Base-by-base conservation (phyloP, 2,888 invertebrate genomes). In the Nephrocerus scutellatus region DNA sequence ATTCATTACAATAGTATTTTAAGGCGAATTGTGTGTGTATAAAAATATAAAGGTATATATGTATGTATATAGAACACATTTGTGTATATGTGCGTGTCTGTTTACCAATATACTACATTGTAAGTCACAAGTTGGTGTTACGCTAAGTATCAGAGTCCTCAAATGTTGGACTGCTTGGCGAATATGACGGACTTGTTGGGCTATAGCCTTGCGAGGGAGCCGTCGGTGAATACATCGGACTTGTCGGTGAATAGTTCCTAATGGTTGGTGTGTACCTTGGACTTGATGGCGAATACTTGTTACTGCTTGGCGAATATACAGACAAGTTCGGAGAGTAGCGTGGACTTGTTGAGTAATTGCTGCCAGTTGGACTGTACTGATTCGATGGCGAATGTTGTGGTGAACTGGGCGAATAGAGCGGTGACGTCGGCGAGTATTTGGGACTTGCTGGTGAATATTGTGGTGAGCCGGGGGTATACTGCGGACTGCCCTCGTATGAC, bases 391-490 rank as follows among this genome's bases (percentile, higher is more conserved):
- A 78, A 40, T 66, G 66, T 2, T 84, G 84, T 4, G 90, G 91
- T 6, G 83, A 83, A 1, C 84, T 82, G 1, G 91, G 88, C 1
- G 87, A 87, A 56, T 88, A 88, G 46, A 79, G 77, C 3, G 86
- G 88, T 6, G 82, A 83, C 1, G 84, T 81, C 2, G 87, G 85
- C 0, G 87, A 85, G 53, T 79, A 82, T 54, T 84, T 74, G 38
- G 90, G 85, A 14, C 63, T 84, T 0, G 85, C 82, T 3, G 90
- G 90, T 3, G 85, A 81, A 65, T 91, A 91, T 52, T 81, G 83
- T 0, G 90, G 91, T 46, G 84, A 84, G 0, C 87, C 85, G 0
- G 91, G 91, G 1, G 87, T 84, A 63, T 89, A 90, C 37, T 80
- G 82, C 1, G 89, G 90, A 52, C 83, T 84, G 1, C 37, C 84